A percentile compares a stretch with the other conserved stretches of the same genome.
These are phyloP conservation scores for Distichodus sexfasciatus DNA, from an alignment of 2,797 vertebrate species.

Conservation along the genomic window DNA sequence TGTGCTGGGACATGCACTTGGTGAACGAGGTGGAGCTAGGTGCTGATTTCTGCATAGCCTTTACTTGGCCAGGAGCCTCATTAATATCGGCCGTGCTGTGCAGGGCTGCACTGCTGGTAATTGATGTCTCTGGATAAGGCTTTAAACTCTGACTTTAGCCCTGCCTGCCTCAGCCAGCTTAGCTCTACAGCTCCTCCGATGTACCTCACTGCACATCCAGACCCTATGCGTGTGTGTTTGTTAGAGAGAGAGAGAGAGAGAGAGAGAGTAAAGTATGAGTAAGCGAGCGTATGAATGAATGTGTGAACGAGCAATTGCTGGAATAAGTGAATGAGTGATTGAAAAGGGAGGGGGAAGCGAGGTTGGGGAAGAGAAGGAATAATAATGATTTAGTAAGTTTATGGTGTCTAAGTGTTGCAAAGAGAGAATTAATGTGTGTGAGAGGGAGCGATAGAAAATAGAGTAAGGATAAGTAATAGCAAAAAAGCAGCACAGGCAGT, in stretches of 20 bases:
- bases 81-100: slow-evolving; percentile 34
- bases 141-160: slow-evolving; percentile 40
- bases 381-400: background rate
- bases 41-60: slow-evolving; percentile 16
- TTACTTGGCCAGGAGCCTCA: slow-evolving; percentile 30
- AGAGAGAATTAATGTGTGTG: background rate
- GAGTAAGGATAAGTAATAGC: no score
- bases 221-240: background rate
- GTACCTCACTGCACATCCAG: slow-evolving; percentile 25
- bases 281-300: background rate
- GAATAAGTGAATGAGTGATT: no score
- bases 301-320: no score
- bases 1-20: background rate
- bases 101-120: slow-evolving; percentile 22
- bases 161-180: slow-evolving; percentile 36
- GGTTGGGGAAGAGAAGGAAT: no score
- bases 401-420: background rate
- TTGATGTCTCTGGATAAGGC: slow-evolving; percentile 39
- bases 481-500: no score
- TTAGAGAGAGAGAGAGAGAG: background rate
- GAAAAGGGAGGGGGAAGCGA: background rate
- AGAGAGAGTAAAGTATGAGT: background rate
- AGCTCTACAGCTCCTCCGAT: slow-evolving; percentile 33
- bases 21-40: slow-evolving; percentile 1
- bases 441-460: no score